phyloP scores from a whole-genome alignment of 1,140 invertebrate genomes.

The Battus philenor region DNA sequence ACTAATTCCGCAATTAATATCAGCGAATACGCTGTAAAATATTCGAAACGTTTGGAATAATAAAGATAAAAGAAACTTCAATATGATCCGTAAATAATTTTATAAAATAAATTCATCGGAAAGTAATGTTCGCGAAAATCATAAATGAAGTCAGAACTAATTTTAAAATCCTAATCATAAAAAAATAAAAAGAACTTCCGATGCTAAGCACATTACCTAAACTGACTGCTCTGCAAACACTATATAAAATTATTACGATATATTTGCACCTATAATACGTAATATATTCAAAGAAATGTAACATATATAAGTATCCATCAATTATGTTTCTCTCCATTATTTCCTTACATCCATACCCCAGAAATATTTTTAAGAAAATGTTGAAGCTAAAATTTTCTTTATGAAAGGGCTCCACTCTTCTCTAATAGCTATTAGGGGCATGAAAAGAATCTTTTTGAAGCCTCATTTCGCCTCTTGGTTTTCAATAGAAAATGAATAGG shows the following conservation, averaged over 20 bases:
- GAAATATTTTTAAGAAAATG: constrained; percentile 5
- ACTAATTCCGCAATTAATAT: too few relatives aligned
- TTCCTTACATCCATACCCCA: constrained; percentile 1
- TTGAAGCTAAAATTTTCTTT: constrained; percentile 1
- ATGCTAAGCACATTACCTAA: too few relatives aligned
- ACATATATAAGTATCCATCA: not conserved
- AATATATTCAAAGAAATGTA: not conserved
- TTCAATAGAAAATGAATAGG: constrained; percentile 8
- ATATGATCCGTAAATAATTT: too few relatives aligned
- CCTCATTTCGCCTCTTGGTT: constrained; percentile 1
- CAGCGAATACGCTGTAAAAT: too few relatives aligned
- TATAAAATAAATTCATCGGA: too few relatives aligned
- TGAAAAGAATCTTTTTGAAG: constrained; percentile 12
- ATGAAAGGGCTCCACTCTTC: constrained; percentile 4
- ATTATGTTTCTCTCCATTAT: constrained; percentile 1
- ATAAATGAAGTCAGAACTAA: too few relatives aligned
- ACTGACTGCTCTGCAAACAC: too few relatives aligned
- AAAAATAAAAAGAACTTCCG: too few relatives aligned
- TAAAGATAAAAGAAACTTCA: too few relatives aligned
- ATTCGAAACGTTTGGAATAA: too few relatives aligned
- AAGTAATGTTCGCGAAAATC: too few relatives aligned
- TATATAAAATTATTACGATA: constrained; percentile 1
- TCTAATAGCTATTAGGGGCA: constrained; percentile 11
- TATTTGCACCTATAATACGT: not conserved
- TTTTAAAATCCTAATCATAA: too few relatives aligned